These are phyloP conservation scores for Phoenoteleia sp. DNA, from an alignment of 2,888 invertebrate species.

Conservation along the genomic window DNA sequence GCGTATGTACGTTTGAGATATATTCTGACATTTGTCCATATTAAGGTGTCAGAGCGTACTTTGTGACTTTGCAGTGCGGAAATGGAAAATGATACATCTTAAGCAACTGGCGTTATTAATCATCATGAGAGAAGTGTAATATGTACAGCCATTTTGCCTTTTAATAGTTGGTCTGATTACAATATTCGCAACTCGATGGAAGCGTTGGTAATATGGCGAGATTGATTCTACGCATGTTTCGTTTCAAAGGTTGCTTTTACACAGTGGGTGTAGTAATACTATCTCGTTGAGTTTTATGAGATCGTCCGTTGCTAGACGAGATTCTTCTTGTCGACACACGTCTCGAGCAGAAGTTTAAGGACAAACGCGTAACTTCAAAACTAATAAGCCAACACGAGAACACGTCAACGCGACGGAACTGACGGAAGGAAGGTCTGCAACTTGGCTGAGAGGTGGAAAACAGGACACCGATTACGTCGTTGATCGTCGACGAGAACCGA, in stretches of 20 bases:
- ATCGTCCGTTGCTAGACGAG: constrained; percentile 46
- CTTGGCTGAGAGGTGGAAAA: constrained; percentile 78
- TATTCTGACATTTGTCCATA: constrained; percentile 85
- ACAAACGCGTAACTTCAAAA: constrained; percentile 82
- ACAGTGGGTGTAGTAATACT: constrained; percentile 9
- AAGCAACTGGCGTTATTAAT: constrained; percentile 63
- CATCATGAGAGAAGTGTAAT: constrained; percentile 27
- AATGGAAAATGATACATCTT: constrained; percentile 72
- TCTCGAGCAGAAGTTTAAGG: constrained; percentile 75
- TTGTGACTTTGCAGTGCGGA: constrained; percentile 61
- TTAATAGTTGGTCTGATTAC: background rate
- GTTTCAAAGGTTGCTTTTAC: constrained; percentile 18
- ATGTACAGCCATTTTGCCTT: background rate
- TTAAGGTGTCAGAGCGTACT: constrained; percentile 78
- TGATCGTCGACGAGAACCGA: constrained; percentile 81
- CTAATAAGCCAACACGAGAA: constrained; percentile 82
- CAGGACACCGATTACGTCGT: constrained; percentile 83
- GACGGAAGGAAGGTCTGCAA: constrained; percentile 74
- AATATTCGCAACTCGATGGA: background rate
- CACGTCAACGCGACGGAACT: constrained; percentile 74
- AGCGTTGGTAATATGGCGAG: background rate
- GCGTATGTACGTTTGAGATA: constrained; percentile 80
- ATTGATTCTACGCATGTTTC: background rate
- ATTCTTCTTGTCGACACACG: constrained; percentile 69
- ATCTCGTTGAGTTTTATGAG: constrained; percentile 61